Evolutionary conservation across 30 jellyfish, hydroid and myxozoan species (phyloP), one percentile per base, ranked within the genome.

Genomic region (Aurelia coerulea): DNA sequence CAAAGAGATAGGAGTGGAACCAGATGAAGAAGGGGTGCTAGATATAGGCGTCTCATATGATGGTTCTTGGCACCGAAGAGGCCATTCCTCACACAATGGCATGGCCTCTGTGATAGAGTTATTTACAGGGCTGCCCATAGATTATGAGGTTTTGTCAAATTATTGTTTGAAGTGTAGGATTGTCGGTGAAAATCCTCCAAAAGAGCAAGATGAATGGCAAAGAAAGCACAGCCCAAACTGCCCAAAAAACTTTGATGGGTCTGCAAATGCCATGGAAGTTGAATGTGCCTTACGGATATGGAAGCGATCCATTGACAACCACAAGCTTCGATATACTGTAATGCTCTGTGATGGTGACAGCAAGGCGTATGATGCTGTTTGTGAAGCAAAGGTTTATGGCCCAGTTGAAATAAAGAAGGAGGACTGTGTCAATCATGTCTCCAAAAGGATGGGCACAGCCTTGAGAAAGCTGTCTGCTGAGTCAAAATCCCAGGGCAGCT

Each of bases 401-500:
- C 29, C 50, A 7, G 69, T 65, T 49, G 39, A 18, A 12, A 84
- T 84, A 8, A 50, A 7, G 16, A 76, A 77, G 70, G 91, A 76
- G 52, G 90, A 87, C 37, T 87, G 90, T 51, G 67, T 87, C 18
- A 76, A 76, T 56, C 86, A 87, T 53, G 81, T 87, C 3, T 65
- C 90, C 90, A 87, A 87, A 64, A 33, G 86, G 2, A 87, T 77
- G 96, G 86, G 96, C 32, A 87, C 80, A 5, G 96, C 90, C 58
- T 68, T 87, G 42, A 18, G 70, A 16, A 78, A 66, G 2, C 51
- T 65, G 42, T 72, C 32, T 54, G 73, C 67, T 9, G 67, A 53
- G 41, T 5, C 68, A 16, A 87, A 77, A 67, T 60, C 10, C 32
- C 31, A 60, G 19, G 69, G 69, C 32, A 60, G 32, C 0, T 16